Base-by-base conservation (phyloP, 2,797 vertebrate species). In the Alca torda region DNA sequence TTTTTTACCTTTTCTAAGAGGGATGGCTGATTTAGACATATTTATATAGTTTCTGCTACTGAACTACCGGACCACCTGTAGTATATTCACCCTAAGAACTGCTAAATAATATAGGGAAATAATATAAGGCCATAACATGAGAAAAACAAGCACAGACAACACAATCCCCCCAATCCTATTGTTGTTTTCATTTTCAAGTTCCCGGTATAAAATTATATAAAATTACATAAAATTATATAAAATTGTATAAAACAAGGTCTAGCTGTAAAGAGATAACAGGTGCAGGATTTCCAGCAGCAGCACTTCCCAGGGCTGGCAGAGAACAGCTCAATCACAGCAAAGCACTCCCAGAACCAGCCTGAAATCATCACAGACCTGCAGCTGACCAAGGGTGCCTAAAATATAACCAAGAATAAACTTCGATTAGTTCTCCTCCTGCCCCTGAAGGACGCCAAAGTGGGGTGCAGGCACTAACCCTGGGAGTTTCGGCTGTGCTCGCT, bases 401-500 rank as follows among this genome's bases (percentile, higher is more conserved):
- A 80, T 7, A 35, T 0, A 90, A 37, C 33, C 26, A 61, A 45
- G 46, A 85, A 69, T 31, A 35, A 69, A 69, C 16, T 70, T 33
- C n/a, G 19, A 5, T 20, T 11, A 50, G 16, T 11, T 84, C 31
- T 81, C 28, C 26, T 90, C 23, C 50, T 69, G n/a, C 9, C 51
- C 41, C 50, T 26, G 51, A 65, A 79, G 46, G 61, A 81, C 53
- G 54, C 21, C 0, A 1, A 72, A 73, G 46, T 1, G 4, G 2
- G 4, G 30, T 10, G 24, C 51, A 53, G 67, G 18, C 69, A 54
- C 46, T 10, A 61, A 73, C 11, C 16, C 41, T 14, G 9, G 24
- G 28, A 80, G 31, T 50, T 60, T 9, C 2, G 3, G 48, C 56
- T 45, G 28, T 5, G 20, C 24, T 78, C 0, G 0, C 41, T 37